phyloP scores from a whole-genome alignment of 2,888 invertebrate species.

The Sphinx pinastri region DNA sequence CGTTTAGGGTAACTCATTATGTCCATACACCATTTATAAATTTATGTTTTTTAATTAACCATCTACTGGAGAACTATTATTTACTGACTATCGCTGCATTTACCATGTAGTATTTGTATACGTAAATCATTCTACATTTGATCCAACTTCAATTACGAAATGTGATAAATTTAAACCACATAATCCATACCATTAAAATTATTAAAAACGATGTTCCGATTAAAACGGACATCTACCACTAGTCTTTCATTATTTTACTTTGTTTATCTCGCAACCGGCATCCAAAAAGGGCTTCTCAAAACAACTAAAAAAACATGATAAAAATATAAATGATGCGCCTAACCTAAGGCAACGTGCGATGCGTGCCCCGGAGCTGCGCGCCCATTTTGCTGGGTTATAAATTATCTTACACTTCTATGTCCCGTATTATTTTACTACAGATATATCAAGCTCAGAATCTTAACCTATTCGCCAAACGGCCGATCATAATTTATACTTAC shows the following conservation, averaged over 20 bases:
- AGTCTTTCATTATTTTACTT: conserved; percentile 75
- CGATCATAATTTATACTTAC: conserved; percentile 70
- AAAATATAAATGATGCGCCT: conserved; percentile 82
- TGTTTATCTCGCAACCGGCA: conserved; percentile 74
- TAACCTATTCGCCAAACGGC: conserved; percentile 65
- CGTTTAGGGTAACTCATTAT: conserved; percentile 18
- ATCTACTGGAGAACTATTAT: background rate
- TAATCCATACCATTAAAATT: conserved; percentile 72
- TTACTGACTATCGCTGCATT: background rate
- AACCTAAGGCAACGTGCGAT: conserved; percentile 73
- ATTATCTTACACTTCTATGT: conserved; percentile 77
- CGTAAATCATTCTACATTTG: conserved; percentile 58
- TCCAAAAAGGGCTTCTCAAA: conserved; percentile 70
- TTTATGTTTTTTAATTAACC: background rate
- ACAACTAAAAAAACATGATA: conserved; percentile 77
- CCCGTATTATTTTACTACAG: conserved; percentile 74
- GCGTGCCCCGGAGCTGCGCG: conserved; percentile 64
- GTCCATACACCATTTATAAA: conserved; percentile 5
- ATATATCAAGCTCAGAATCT: conserved; percentile 75
- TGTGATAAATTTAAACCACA: conserved; percentile 68
- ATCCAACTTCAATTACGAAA: conserved; percentile 64
- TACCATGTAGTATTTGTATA: conserved; percentile 1
- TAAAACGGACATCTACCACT: conserved; percentile 75
- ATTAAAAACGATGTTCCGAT: conserved; percentile 75
- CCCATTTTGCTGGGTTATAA: conserved; percentile 73